phyloP scores from a whole-genome alignment of 2,888 invertebrate species.

The Plusia festucae region DNA sequence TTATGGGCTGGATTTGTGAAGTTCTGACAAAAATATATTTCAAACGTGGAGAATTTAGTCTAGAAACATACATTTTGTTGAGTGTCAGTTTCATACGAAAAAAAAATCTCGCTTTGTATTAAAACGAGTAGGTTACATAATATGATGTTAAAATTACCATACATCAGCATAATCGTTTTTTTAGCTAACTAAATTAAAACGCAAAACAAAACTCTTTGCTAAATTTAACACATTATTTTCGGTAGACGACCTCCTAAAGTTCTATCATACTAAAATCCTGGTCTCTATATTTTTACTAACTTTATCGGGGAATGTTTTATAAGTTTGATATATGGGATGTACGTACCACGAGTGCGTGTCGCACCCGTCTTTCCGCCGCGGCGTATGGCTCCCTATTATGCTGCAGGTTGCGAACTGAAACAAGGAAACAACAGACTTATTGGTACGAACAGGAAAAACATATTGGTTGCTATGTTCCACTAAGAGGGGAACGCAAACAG shows the following conservation, averaged over 20 bases:
- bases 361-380: conserved; percentile 89
- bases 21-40: conserved; percentile 3
- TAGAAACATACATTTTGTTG: background rate
- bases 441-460: conserved; percentile 51
- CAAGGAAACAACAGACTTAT: conserved; percentile 60
- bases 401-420: conserved; percentile 87
- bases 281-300: background rate
- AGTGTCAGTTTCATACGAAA: background rate
- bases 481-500: conserved; percentile 39
- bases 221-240: conserved; percentile 13
- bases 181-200: conserved; percentile 27
- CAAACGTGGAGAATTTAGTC: background rate
- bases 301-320: background rate
- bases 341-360: conserved; percentile 89
- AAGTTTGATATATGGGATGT: conserved; percentile 25
- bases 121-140: conserved; percentile 22
- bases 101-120: background rate
- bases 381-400: conserved; percentile 89
- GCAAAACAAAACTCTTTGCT: background rate
- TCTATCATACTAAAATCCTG: background rate
- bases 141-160: conserved; percentile 41
- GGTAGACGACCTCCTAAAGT: background rate
- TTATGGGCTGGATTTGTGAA: background rate
- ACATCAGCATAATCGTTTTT: conserved; percentile 40
- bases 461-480: conserved; percentile 21